phyloP scores from a whole-genome alignment of 1,140 invertebrate species.

The Eueides isabella region DNA sequence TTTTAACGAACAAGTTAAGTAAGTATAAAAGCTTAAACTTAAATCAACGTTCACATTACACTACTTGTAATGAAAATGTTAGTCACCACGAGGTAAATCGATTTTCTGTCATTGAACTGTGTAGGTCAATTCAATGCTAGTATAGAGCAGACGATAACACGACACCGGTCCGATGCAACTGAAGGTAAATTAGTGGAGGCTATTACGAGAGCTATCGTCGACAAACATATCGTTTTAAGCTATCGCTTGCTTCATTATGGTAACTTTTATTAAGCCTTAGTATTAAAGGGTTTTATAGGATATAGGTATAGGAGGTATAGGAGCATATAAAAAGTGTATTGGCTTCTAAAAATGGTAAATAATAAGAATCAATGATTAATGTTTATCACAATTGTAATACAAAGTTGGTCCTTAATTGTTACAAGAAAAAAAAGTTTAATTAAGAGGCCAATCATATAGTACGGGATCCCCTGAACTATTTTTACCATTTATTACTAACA shows the following conservation, averaged over 20 bases:
- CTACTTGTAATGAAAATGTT: background rate
- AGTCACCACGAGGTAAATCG: constrained; percentile 13
- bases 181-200: constrained; percentile 15
- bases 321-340: no score
- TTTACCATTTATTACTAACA: no score
- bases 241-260: background rate
- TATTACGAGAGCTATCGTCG: background rate
- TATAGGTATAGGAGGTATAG: no score
- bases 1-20: no score
- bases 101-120: constrained; percentile 23
- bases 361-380: no score
- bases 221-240: constrained; percentile 12
- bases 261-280: background rate
- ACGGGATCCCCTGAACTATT: no score
- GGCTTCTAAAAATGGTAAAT: no score
- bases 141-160: background rate
- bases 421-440: no score
- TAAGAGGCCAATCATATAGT: no score
- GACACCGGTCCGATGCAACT: background rate
- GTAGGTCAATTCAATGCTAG: constrained; percentile 20
- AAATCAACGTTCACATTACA: background rate
- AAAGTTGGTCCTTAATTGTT: no score
- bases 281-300: background rate
- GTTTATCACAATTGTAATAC: no score
- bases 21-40: no score